phyloP scores from a whole-genome alignment of 2,888 invertebrate genomes.

The Automeris io region DNA sequence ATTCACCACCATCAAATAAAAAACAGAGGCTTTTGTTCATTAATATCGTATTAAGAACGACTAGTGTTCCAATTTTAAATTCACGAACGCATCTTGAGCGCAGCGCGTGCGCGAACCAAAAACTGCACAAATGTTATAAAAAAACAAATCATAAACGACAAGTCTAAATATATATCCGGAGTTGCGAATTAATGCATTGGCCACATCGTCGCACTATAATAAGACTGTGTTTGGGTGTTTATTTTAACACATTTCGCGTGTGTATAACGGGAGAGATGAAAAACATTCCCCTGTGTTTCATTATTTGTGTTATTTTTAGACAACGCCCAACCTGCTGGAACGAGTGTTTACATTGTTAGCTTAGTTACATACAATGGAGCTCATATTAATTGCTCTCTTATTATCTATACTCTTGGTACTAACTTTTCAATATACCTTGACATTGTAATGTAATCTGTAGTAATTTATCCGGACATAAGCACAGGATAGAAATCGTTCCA shows the following conservation, averaged over 20 bases:
- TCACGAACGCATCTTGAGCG: neutral
- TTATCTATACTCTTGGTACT: constrained; percentile 4
- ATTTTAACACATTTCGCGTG: constrained; percentile 75
- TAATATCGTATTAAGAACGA: constrained; percentile 22
- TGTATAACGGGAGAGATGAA: constrained; percentile 72
- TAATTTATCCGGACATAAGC: too few relatives aligned
- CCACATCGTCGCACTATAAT: constrained; percentile 69
- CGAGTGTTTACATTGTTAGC: constrained; percentile 64
- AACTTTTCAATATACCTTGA: too few relatives aligned
- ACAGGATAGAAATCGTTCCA: too few relatives aligned
- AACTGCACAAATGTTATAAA: constrained; percentile 38
- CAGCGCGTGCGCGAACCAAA: neutral
- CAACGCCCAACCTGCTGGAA: constrained; percentile 67
- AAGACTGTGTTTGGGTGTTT: constrained; percentile 70
- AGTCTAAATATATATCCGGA: constrained; percentile 55
- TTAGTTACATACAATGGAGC: constrained; percentile 55
- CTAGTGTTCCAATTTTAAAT: neutral
- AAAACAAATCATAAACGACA: constrained; percentile 59
- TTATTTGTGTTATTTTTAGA: constrained; percentile 74
- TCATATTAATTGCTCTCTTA: constrained; percentile 34
- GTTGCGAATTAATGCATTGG: constrained; percentile 66
- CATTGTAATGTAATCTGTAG: too few relatives aligned
- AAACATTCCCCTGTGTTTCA: constrained; percentile 76
- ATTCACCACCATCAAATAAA: too few relatives aligned
- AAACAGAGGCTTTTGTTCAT: too few relatives aligned